phyloP scores from a whole-genome alignment of 2,888 invertebrate genomes.

The Heliconius hortense region DNA sequence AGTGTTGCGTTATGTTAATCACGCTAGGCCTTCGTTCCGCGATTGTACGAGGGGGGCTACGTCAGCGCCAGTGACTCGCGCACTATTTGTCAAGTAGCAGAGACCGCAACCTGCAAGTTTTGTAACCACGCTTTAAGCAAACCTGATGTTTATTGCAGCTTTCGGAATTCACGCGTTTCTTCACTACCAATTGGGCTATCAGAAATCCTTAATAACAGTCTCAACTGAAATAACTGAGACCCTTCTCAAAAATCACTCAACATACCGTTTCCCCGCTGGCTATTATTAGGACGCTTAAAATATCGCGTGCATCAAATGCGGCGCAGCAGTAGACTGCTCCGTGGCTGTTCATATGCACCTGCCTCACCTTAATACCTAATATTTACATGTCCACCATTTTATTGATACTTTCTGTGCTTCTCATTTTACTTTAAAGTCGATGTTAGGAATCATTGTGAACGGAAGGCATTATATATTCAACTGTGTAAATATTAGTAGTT shows the following conservation, averaged over 20 bases:
- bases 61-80: slow-evolving; percentile 40
- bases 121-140: slow-evolving; percentile 69
- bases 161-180: slow-evolving; percentile 63
- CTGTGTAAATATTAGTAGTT: slow-evolving; percentile 47
- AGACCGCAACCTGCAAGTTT: slow-evolving; percentile 66
- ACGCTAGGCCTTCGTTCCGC: slow-evolving; percentile 42
- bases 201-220: slow-evolving; percentile 19
- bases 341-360: slow-evolving; percentile 39
- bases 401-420: slow-evolving; percentile 16
- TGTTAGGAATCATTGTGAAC: slow-evolving; percentile 23
- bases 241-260: slow-evolving; percentile 54
- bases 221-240: slow-evolving; percentile 53
- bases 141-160: slow-evolving; percentile 71
- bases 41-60: slow-evolving; percentile 25
- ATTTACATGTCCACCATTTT: slow-evolving; percentile 31
- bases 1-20: slow-evolving; percentile 54
- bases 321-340: slow-evolving; percentile 19
- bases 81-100: slow-evolving; percentile 67
- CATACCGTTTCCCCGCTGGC: slow-evolving; percentile 52
- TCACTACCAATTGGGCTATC: slow-evolving; percentile 40
- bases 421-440: slow-evolving; percentile 7
- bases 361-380: slow-evolving; percentile 49
- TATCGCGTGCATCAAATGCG: slow-evolving; percentile 59
- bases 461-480: slow-evolving; percentile 41
- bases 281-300: slow-evolving; percentile 67